These are phyloP conservation scores for Pyrocephalus nanus DNA, from an alignment of 2,797 vertebrate genomes.

Conservation along the genomic window DNA sequence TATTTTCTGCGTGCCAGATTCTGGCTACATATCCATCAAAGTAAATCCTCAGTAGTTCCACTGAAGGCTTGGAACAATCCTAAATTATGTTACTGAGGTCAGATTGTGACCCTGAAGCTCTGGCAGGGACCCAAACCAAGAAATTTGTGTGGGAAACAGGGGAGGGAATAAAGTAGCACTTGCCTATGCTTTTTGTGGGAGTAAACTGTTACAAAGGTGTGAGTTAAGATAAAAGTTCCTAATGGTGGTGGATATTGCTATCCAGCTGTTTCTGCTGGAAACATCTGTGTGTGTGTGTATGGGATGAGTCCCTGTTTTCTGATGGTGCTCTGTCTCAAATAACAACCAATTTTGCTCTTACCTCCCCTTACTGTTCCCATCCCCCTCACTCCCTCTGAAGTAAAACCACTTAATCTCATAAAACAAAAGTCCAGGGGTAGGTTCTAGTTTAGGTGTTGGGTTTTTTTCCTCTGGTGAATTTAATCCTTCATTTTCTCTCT, in stretches of 20 bases:
- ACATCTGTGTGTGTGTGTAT: background rate
- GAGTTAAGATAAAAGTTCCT: slow-evolving; percentile 23
- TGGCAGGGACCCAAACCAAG: slow-evolving; percentile 37
- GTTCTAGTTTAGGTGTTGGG: background rate
- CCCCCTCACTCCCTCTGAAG: background rate
- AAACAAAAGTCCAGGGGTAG: background rate
- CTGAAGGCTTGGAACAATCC: slow-evolving; percentile 5
- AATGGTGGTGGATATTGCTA: background rate
- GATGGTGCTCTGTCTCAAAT: background rate
- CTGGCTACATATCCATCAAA: background rate
- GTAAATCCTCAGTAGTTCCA: slow-evolving; percentile 26
- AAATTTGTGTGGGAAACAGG: slow-evolving; percentile 38
- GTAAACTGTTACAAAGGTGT: slow-evolving; percentile 42
- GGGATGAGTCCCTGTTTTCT: background rate
- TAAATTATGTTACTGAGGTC: slow-evolving; percentile 39
- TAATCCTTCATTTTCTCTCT: slow-evolving; percentile 68
- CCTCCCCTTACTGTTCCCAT: background rate
- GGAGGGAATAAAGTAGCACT: slow-evolving; percentile 32
- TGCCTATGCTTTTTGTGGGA: slow-evolving; percentile 3
- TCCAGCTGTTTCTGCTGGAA: slow-evolving; percentile 24
- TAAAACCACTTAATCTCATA: slow-evolving; percentile 1
- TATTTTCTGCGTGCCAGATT: slow-evolving; percentile 27
- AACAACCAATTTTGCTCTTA: slow-evolving; percentile 35
- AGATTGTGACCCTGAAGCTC: slow-evolving; percentile 16
- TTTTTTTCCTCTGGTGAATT: background rate